Percentiles rank a stretch among this genome's conserved stretches.
phyloP scores from a whole-genome alignment of 2,888 invertebrate species.

The Elegia similella region DNA sequence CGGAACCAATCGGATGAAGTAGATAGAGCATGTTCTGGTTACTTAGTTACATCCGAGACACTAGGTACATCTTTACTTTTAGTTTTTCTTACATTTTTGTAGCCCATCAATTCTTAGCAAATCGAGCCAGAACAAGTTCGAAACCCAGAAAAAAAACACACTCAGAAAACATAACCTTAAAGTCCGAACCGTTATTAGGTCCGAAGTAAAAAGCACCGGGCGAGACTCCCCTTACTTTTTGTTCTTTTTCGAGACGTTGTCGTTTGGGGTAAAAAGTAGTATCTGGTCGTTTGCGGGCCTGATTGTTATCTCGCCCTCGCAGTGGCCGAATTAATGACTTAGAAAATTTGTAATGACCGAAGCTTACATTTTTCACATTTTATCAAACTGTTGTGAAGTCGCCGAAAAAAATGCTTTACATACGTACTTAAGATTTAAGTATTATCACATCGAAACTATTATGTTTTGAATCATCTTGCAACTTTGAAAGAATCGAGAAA shows the following conservation, averaged over 20 bases:
- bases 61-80: too few species aligned
- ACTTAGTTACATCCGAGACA: too few species aligned
- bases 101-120: background rate
- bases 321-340: slow-evolving; percentile 36
- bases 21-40: too few species aligned
- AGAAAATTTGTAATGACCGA: slow-evolving; percentile 32
- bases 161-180: background rate
- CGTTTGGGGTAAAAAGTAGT: slow-evolving; percentile 14
- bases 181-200: slow-evolving; percentile 7
- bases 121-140: background rate
- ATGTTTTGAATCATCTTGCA: too few species aligned
- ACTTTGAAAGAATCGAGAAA: too few species aligned
- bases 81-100: too few species aligned
- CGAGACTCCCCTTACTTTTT: slow-evolving; percentile 4
- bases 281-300: slow-evolving; percentile 23
- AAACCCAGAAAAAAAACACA: background rate
- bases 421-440: too few species aligned
- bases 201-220: background rate
- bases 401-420: too few species aligned
- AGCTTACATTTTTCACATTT: background rate
- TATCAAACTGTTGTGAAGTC: too few species aligned
- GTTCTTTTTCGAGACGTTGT: slow-evolving; percentile 22
- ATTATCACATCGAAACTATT: too few species aligned
- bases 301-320: slow-evolving; percentile 26
- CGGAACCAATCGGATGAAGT: too few species aligned